These are phyloP conservation scores for Xanthia togata DNA, from an alignment of 2,888 invertebrate genomes.

Conservation along the genomic window DNA sequence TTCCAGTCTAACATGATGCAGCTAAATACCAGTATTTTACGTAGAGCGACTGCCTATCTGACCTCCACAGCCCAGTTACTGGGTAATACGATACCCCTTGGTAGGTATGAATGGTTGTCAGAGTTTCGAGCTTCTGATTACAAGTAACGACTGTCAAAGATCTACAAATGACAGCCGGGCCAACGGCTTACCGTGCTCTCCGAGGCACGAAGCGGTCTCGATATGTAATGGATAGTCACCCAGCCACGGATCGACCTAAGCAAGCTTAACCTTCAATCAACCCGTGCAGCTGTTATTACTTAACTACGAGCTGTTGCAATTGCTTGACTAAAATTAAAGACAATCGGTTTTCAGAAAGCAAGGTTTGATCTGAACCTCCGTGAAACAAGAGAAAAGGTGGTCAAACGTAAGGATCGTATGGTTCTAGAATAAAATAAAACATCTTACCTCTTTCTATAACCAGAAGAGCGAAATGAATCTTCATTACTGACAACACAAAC, in stretches of 20 bases:
- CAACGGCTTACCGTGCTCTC: not conserved
- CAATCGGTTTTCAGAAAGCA: not conserved
- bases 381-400: not conserved
- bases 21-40: not conserved
- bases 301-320: not conserved
- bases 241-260: not conserved
- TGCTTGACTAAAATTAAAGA: no score
- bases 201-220: not conserved
- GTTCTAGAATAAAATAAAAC: no score
- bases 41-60: not conserved
- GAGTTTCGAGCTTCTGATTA: not conserved
- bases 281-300: not conserved
- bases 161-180: not conserved
- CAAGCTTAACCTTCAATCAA: not conserved
- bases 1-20: not conserved
- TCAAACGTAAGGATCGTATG: not conserved
- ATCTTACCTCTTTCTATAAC: slow-evolving; percentile 56
- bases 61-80: not conserved
- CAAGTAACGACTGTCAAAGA: not conserved
- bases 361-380: no score
- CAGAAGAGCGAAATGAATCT: slow-evolving; percentile 64
- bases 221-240: not conserved
- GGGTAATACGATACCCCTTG: not conserved
- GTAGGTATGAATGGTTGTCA: not conserved
- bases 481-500: slow-evolving; percentile 60